Percentiles rank a stretch among this genome's conserved stretches.
These are phyloP conservation scores for Pomacea maculata DNA, from an alignment of 1,140 invertebrate species.

Conservation along the genomic window DNA sequence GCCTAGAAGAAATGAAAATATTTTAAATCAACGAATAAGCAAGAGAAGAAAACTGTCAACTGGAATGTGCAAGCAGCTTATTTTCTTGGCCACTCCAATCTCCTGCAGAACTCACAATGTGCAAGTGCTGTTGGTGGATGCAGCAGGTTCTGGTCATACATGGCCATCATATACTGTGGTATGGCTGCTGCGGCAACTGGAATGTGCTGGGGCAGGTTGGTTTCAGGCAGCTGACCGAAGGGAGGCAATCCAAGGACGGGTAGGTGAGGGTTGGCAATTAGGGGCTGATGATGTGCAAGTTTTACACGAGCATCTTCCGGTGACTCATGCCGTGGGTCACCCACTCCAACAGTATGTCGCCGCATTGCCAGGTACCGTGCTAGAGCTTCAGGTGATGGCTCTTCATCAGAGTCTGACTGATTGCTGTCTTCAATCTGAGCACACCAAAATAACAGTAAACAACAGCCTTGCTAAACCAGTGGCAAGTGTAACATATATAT, in stretches of 20 bases:
- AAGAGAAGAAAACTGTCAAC: too few species aligned
- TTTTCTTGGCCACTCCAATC: neutral
- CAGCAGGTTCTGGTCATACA: slow-evolving; percentile 84
- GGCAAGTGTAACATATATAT: too few species aligned
- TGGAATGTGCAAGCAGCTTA: neutral
- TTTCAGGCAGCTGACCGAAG: slow-evolving; percentile 69
- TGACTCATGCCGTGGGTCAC: slow-evolving; percentile 80
- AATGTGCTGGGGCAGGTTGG: slow-evolving; percentile 74
- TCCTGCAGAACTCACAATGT: slow-evolving; percentile 72
- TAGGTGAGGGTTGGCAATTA: slow-evolving; percentile 52
- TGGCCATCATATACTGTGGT: slow-evolving; percentile 16
- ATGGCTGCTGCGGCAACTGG: slow-evolving; percentile 22
- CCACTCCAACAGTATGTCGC: slow-evolving; percentile 91
- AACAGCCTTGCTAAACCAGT: too few species aligned
- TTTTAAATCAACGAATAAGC: too few species aligned
- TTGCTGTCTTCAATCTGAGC: slow-evolving; percentile 43
- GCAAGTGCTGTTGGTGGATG: slow-evolving; percentile 90
- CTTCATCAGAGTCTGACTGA: slow-evolving; percentile 71
- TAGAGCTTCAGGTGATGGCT: slow-evolving; percentile 63
- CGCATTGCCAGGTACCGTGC: slow-evolving; percentile 72
- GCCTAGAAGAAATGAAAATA: too few species aligned
- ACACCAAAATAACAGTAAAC: too few species aligned
- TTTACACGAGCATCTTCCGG: slow-evolving; percentile 66
- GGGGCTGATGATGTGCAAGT: slow-evolving; percentile 57
- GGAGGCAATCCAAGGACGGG: slow-evolving; percentile 49